These are phyloP conservation scores for Ametastegia equiseti DNA, from an alignment of 2,888 invertebrate species.

Conservation along the genomic window DNA sequence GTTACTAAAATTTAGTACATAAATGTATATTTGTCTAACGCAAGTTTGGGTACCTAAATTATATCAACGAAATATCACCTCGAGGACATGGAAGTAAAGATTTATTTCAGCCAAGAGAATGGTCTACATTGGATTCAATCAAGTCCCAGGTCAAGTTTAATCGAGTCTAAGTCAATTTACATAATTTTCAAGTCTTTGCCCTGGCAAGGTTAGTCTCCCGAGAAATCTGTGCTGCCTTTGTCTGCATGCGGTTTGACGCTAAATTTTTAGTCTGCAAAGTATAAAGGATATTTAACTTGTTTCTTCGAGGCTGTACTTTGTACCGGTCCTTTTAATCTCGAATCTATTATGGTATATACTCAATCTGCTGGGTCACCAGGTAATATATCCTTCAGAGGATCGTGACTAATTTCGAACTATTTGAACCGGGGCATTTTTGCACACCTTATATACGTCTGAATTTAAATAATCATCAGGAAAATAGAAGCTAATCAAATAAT, in stretches of 20 bases:
- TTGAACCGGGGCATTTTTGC: background rate
- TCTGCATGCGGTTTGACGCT: background rate
- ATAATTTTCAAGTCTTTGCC: constrained; percentile 16
- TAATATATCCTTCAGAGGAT: constrained; percentile 27
- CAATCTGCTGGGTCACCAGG: background rate
- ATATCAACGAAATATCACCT: background rate
- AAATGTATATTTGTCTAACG: background rate
- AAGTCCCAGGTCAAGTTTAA: constrained; percentile 15
- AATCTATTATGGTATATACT: background rate
- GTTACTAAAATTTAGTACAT: too few relatives aligned
- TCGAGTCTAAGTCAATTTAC: constrained; percentile 28
- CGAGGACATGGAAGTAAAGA: constrained; percentile 23
- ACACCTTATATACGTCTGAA: background rate
- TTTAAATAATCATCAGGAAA: too few relatives aligned
- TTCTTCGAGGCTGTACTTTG: background rate
- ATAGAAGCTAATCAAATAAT: too few relatives aligned
- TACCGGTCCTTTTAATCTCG: background rate
- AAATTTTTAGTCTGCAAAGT: background rate
- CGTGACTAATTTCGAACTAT: background rate
- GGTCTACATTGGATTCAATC: constrained; percentile 14
- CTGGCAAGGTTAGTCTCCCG: background rate
- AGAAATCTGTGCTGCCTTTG: background rate
- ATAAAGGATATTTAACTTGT: background rate
- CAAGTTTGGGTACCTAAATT: background rate
- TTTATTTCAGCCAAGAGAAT: background rate